Conservation (phyloP, 2,888 invertebrate genomes). For the Apamea monoglypha region DNA sequence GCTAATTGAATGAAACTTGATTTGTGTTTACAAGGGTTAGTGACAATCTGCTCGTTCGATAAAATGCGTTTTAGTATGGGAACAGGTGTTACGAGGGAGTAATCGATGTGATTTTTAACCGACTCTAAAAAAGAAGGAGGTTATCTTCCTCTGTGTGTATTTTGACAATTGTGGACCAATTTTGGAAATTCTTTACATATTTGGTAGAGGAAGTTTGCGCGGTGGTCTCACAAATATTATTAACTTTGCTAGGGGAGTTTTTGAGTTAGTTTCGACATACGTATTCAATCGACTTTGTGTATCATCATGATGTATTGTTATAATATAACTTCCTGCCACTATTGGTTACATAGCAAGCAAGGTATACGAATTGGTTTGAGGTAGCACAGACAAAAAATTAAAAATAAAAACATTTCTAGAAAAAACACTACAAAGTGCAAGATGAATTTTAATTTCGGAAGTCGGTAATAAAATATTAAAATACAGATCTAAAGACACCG, state of each 20-base stretch:
- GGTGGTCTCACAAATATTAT: neutral
- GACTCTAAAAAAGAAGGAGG: neutral
- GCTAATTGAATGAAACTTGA: slow-evolving; percentile 73
- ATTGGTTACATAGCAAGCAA: neutral
- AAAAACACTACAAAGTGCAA: neutral
- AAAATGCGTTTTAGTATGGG: slow-evolving; percentile 10
- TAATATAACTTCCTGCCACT: neutral
- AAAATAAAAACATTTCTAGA: neutral
- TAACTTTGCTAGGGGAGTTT: neutral
- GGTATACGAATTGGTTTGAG: neutral
- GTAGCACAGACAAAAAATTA: neutral
- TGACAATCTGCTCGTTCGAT: slow-evolving; percentile 43
- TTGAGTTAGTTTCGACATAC: neutral
- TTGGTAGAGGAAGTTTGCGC: neutral
- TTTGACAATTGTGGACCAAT: neutral
- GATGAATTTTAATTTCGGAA: neutral
- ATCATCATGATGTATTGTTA: neutral
- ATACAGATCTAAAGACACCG: neutral
- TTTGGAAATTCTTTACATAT: neutral
- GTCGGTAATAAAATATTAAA: neutral
- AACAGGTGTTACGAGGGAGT: slow-evolving; percentile 1
- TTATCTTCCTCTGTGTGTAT: too few relatives aligned
- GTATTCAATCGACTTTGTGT: neutral
- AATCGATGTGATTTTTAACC: neutral
- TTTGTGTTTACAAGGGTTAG: slow-evolving; percentile 56